These are phyloP conservation scores for Trichogramma dendrolimi DNA, from an alignment of 2,888 invertebrate species.

Conservation along the genomic window DNA sequence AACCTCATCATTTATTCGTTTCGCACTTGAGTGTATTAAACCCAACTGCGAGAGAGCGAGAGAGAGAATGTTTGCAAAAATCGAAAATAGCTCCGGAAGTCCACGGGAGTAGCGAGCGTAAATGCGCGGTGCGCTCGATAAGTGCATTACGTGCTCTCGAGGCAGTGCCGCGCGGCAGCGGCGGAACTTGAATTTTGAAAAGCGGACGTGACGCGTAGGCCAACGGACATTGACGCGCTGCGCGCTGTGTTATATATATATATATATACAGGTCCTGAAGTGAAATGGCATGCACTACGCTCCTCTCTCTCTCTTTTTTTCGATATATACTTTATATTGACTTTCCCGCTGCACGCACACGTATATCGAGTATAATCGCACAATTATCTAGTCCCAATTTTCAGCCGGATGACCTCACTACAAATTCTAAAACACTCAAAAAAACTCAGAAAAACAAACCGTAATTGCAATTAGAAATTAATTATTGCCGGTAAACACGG, in stretches of 20 bases:
- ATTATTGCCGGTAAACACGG: too few species aligned
- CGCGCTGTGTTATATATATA: background rate
- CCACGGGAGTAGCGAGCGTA: slow-evolving; percentile 15
- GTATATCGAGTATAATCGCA: too few species aligned
- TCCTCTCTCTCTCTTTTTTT: background rate
- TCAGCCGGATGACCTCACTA: too few species aligned
- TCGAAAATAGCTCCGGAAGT: slow-evolving; percentile 23
- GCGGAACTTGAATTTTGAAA: slow-evolving; percentile 37
- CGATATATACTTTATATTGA: too few species aligned
- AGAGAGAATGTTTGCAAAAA: background rate
- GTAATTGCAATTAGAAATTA: too few species aligned
- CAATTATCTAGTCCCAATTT: too few species aligned
- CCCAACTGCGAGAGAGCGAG: background rate
- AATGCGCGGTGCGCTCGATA: slow-evolving; percentile 30
- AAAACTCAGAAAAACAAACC: too few species aligned
- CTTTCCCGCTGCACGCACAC: too few species aligned
- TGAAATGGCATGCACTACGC: slow-evolving; percentile 6
- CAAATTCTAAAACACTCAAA: too few species aligned
- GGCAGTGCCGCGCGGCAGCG: slow-evolving; percentile 32
- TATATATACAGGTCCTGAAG: background rate
- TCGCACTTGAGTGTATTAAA: slow-evolving; percentile 8
- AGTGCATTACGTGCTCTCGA: slow-evolving; percentile 36
- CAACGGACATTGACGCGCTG: slow-evolving; percentile 7
- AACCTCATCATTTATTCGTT: slow-evolving; percentile 24
- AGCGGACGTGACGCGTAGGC: slow-evolving; percentile 28